These are phyloP conservation scores for Rhopalosiphum maidis DNA, from an alignment of 1,140 invertebrate species.

Conservation along the genomic window DNA sequence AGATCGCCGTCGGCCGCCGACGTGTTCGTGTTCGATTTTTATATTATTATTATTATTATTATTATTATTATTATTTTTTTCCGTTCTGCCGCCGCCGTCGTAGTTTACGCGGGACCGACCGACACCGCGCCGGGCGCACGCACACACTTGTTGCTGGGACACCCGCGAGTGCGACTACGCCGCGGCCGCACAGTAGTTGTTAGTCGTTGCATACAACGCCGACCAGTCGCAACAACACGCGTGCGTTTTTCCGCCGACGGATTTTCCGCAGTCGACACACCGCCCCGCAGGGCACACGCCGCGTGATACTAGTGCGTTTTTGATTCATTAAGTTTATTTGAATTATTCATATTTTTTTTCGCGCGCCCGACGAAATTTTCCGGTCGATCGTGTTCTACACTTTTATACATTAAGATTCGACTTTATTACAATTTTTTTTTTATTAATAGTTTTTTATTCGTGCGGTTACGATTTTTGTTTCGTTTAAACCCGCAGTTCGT, in stretches of 20 bases:
- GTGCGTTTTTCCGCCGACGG: constrained; percentile 38
- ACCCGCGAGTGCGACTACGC: constrained; percentile 34
- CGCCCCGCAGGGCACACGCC: constrained; percentile 1
- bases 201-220: constrained; percentile 22
- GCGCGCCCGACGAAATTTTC: neutral
- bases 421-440: neutral
- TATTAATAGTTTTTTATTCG: neutral
- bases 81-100: neutral
- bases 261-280: constrained; percentile 12
- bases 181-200: constrained; percentile 31
- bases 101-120: constrained; percentile 11
- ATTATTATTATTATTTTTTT: constrained; percentile 4
- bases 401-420: neutral
- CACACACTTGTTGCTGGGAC: constrained; percentile 26
- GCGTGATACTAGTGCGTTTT: constrained; percentile 9
- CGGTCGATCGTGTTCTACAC: neutral
- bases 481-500: neutral
- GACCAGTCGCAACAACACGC: constrained; percentile 17
- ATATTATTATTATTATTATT: neutral
- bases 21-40: constrained; percentile 25
- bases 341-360: neutral
- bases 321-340: neutral
- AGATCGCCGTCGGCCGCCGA: constrained; percentile 47
- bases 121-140: constrained; percentile 22
- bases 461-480: neutral